Evolutionary conservation across 2,113 vertebrate genomes (phyloP), one percentile per base, ranked within the genome.

Genomic region (Psephotus haematonotus): DNA sequence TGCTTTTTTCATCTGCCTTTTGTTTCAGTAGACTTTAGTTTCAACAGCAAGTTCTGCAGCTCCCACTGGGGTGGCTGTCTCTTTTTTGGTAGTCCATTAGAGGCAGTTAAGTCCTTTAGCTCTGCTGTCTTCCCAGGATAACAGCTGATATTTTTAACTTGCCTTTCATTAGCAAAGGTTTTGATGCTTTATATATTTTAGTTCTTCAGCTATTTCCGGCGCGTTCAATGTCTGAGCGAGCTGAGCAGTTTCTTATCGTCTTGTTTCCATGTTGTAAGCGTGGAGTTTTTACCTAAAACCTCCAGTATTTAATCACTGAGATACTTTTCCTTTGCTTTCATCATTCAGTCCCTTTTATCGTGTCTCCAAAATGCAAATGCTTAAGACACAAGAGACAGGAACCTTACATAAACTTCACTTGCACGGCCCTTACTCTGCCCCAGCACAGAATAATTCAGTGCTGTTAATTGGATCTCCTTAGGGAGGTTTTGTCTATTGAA

Each of bases 81-180:
- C 24, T 33, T 74, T 79, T 71, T 80, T 59, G 68, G 46, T 46
- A 75, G 76, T 84, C 72, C 92, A 78, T 96, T 86, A 86, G 76
- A 93, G 60, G 83, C 88, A 60, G 35, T 80, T 39, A 53, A 88
- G 64, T 68, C 79, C 82, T 92, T 82, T 60, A 86, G 55, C 85
- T 95, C 60, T 68, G 80, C 82, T 92, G 6, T 83, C 90, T 96
- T 70, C 64, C 33, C 47, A 31, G 89, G 86, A 79, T 68, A 95
- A 52, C 88, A 47, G 75, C 76, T 77, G 95, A n/a, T 95, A 96
- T 95, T 97, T 95, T 95, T 94, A 95, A 81, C 93, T 92, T 69
- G 79, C 79, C 86, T 96, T 95, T 96, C 81, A 81, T 92, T 90
- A 95, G 86, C 2, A 3, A 85, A 94, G 88, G 92, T 90, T 94